phyloP scores from a whole-genome alignment of 2,797 vertebrate genomes.

The Arnoldichthys spilopterus region DNA sequence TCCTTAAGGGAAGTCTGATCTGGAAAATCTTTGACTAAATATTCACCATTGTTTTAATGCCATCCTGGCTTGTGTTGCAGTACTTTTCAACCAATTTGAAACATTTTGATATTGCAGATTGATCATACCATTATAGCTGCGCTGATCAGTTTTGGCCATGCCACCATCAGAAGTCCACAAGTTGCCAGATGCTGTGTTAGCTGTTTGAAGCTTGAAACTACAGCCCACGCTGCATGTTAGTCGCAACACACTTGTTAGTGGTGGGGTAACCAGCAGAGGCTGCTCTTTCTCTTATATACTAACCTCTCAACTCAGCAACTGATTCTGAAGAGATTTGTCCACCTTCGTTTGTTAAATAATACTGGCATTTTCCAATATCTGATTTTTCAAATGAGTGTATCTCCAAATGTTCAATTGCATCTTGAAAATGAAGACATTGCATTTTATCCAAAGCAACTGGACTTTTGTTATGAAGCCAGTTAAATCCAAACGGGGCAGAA shows the following conservation, averaged over 20 bases:
- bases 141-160: slow-evolving; percentile 31
- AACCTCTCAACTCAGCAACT: slow-evolving; percentile 53
- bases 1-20: too few relatives aligned
- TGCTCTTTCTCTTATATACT: slow-evolving; percentile 53
- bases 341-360: slow-evolving; percentile 81
- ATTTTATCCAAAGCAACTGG: slow-evolving; percentile 87
- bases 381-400: slow-evolving; percentile 83
- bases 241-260: slow-evolving; percentile 55
- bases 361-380: slow-evolving; percentile 87
- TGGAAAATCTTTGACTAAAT: too few relatives aligned
- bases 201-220: slow-evolving; percentile 42
- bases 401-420: slow-evolving; percentile 84
- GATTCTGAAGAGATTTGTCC: slow-evolving; percentile 70
- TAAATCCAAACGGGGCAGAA: slow-evolving; percentile 89
- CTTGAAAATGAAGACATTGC: slow-evolving; percentile 84
- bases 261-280: slow-evolving; percentile 34
- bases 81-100: neutral
- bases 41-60: neutral
- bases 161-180: slow-evolving; percentile 35
- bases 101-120: slow-evolving; percentile 55
- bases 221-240: slow-evolving; percentile 52
- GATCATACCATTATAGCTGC: slow-evolving; percentile 5
- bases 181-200: slow-evolving; percentile 49
- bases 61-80: neutral
- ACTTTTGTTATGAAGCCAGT: slow-evolving; percentile 92